Conservation (phyloP, 2,888 invertebrate genomes). For the Pristionchus arcanus region DNA sequence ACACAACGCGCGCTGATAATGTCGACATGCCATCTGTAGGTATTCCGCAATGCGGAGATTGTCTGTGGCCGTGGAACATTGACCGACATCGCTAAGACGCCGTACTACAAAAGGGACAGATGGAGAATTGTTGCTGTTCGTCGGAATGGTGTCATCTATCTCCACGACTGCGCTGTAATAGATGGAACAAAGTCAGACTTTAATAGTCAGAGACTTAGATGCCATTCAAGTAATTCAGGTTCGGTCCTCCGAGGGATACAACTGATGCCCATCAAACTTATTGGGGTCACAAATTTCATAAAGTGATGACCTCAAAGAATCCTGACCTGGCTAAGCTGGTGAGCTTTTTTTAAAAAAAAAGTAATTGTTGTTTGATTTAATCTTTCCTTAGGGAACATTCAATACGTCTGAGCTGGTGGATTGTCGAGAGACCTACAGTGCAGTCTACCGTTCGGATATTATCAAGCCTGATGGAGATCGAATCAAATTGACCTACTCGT, state of each 20-base stretch:
- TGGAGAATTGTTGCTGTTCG: slow-evolving; percentile 87
- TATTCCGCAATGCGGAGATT: slow-evolving; percentile 66
- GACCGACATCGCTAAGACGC: slow-evolving; percentile 68
- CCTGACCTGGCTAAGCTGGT: slow-evolving; percentile 1
- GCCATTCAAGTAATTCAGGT: neutral
- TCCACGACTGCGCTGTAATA: neutral
- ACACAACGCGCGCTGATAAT: neutral
- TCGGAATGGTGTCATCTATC: slow-evolving; percentile 80
- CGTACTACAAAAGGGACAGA: slow-evolving; percentile 72
- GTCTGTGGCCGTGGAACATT: slow-evolving; percentile 75
- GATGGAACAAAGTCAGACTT: neutral
- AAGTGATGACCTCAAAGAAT: slow-evolving; percentile 15
- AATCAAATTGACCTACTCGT: slow-evolving; percentile 55
- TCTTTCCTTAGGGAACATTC: neutral
- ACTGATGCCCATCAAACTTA: neutral
- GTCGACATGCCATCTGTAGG: slow-evolving; percentile 45
- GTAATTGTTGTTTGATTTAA: neutral
- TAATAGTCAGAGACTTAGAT: neutral
- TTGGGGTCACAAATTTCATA: slow-evolving; percentile 32
- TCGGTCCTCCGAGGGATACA: neutral
- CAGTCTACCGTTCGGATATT: neutral
- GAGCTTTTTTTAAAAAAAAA: neutral
- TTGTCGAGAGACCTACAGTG: slow-evolving; percentile 32
- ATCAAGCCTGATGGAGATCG: neutral
- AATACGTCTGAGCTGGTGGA: neutral